Evolutionary conservation across 2,888 invertebrate species (phyloP).

Genomic region (Leucophenga maculata): DNA sequence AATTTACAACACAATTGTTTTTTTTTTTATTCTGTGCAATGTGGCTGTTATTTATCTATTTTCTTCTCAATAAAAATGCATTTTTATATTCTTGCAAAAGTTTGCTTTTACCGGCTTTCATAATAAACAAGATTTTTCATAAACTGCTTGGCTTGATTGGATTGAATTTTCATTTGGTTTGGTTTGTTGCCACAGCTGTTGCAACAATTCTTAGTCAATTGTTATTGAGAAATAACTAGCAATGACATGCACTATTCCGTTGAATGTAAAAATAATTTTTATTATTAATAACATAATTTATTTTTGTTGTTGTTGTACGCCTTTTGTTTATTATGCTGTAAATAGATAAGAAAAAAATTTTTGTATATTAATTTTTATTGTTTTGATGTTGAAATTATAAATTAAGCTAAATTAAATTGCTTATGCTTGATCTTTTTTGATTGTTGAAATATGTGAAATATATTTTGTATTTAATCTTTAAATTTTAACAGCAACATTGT

Average conservation of each 20-base stretch:
- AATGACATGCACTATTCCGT: too few species aligned
- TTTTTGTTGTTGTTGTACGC: neutral
- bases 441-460: too few species aligned
- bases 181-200: neutral
- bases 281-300: neutral
- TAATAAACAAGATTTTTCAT: too few species aligned
- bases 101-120: neutral
- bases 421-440: too few species aligned
- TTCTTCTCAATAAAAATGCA: slow-evolving; percentile 22
- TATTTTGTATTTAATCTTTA: too few species aligned
- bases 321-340: neutral
- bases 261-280: too few species aligned
- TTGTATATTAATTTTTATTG: neutral
- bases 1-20: too few species aligned
- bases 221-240: neutral
- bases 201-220: neutral
- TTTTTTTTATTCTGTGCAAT: too few species aligned
- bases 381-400: neutral
- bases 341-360: neutral
- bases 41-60: neutral
- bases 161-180: neutral
- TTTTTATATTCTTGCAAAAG: slow-evolving; percentile 15
- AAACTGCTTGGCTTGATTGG: too few species aligned
- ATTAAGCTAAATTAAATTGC: too few species aligned
- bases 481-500: too few species aligned